Conservation (phyloP, 2,113 vertebrate species). For the Rhinopomastus cyanomelas region DNA sequence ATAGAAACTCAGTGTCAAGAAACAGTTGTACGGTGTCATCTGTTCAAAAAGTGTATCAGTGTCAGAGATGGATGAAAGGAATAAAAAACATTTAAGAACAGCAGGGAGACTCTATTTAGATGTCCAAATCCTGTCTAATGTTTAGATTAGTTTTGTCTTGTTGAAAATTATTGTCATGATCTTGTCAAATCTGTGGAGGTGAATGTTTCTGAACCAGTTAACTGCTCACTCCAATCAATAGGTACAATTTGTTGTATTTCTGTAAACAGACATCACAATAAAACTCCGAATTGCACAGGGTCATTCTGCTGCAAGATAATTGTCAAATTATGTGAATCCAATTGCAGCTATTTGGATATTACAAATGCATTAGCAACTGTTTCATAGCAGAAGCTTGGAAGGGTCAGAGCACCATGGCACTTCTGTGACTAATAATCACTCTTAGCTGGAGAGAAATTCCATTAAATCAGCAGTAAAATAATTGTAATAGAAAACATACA, state of each 20-base stretch:
- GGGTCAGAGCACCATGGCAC: conserved; percentile 11
- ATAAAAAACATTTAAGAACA: neutral
- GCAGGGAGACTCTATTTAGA: neutral
- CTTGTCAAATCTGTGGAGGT: neutral
- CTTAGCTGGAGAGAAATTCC: conserved; percentile 63
- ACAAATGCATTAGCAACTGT: conserved; percentile 18
- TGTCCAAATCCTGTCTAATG: too few species aligned
- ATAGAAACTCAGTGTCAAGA: neutral
- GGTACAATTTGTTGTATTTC: neutral
- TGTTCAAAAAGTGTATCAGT: neutral
- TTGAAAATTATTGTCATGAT: neutral
- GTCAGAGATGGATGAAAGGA: neutral
- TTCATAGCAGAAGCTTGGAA: conserved; percentile 40
- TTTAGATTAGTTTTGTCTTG: neutral
- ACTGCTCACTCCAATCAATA: neutral
- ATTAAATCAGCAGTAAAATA: conserved; percentile 63
- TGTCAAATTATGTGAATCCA: conserved; percentile 25
- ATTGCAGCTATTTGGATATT: conserved; percentile 28
- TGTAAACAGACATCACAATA: neutral
- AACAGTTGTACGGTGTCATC: neutral
- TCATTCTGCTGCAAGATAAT: conserved; percentile 26
- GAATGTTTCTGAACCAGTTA: neutral
- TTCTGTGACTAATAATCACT: conserved; percentile 68
- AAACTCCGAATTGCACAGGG: neutral
- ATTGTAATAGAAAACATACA: conserved; percentile 59